Conservation (phyloP, 2,797 vertebrate genomes). For the Buphagus erythrorhynchus region DNA sequence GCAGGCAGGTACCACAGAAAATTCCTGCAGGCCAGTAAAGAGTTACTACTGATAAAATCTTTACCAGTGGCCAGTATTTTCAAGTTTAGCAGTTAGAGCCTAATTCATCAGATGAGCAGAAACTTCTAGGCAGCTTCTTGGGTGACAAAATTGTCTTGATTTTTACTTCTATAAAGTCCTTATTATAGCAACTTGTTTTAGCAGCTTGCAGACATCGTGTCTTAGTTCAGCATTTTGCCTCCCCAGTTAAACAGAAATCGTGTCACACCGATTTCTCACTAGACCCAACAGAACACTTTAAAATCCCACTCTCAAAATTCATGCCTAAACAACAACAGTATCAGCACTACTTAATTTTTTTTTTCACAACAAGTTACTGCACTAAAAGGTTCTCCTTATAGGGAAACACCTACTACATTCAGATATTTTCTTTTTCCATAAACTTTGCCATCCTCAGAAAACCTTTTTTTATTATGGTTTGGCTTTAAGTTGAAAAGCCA, state of each 20-base stretch:
- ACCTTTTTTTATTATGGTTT: not conserved
- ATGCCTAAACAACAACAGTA: not conserved
- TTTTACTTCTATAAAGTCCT: not conserved
- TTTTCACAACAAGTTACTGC: not conserved
- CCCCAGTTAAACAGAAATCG: not conserved
- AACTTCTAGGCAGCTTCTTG: not conserved
- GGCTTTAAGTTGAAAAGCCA: not conserved
- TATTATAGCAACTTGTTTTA: not conserved
- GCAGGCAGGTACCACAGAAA: not conserved
- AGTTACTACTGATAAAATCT: not conserved
- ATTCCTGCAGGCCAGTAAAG: not conserved
- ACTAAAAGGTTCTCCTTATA: not conserved
- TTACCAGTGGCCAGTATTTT: not conserved
- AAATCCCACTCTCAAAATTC: not conserved
- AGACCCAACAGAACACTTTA: not conserved
- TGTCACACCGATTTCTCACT: not conserved
- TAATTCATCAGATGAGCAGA: not conserved
- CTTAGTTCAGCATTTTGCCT: not conserved
- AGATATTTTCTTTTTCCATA: not conserved
- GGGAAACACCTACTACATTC: not conserved
- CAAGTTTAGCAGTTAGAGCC: not conserved
- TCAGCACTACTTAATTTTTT: fast-evolving
- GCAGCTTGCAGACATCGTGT: not conserved
- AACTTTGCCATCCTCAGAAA: not conserved
- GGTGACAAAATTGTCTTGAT: not conserved